phyloP scores from a whole-genome alignment of 2,797 vertebrate genomes.

The Eutrigla gurnardus region DNA sequence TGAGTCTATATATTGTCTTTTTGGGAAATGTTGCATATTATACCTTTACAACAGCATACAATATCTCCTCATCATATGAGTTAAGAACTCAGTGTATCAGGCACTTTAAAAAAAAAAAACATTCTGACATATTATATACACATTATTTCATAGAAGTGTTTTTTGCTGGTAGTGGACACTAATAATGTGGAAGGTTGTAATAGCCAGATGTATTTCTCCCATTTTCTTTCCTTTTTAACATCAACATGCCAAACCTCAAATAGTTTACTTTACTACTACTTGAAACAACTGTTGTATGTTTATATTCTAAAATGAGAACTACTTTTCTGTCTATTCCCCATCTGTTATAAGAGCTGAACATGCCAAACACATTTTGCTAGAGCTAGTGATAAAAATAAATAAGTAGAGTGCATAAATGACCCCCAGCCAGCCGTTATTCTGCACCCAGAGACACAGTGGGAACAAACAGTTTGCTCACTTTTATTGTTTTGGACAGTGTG shows the following conservation, averaged over 20 bases:
- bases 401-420: too few relatives aligned
- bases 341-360: not conserved
- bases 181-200: not conserved
- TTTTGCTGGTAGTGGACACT: not conserved
- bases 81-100: slow-evolving; percentile 3
- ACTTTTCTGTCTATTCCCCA: not conserved
- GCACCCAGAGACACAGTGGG: too few relatives aligned
- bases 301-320: not conserved
- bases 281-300: not conserved
- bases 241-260: not conserved
- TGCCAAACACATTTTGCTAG: not conserved
- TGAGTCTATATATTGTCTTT: too few relatives aligned
- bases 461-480: too few relatives aligned
- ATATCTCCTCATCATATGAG: not conserved
- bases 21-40: too few relatives aligned
- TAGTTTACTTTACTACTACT: not conserved
- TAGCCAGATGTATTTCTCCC: not conserved
- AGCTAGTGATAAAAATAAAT: too few relatives aligned
- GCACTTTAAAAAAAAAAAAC: too few relatives aligned
- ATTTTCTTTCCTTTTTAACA: not conserved
- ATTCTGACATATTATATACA: slow-evolving; percentile 11
- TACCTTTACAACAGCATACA: not conserved
- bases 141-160: not conserved
- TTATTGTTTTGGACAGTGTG: too few relatives aligned
- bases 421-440: too few relatives aligned